phyloP scores from a whole-genome alignment of 1,140 invertebrate species.

The Homalodisca vitripennis region DNA sequence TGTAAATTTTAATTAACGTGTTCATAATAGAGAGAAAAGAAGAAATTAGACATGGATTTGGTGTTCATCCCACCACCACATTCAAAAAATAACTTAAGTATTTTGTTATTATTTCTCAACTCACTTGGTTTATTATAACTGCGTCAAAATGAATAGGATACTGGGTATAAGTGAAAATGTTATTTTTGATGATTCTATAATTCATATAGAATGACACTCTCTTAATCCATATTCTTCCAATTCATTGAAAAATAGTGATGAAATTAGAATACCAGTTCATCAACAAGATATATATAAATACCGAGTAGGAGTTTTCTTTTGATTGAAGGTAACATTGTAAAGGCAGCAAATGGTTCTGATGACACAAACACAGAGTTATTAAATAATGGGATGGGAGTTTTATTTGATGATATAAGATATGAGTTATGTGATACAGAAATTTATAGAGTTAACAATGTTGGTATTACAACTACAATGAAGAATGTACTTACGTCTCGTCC shows the following conservation, averaged over 20 bases:
- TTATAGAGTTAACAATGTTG: slow-evolving; percentile 48
- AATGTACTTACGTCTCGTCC: slow-evolving; percentile 41
- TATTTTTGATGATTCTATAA: slow-evolving; percentile 42
- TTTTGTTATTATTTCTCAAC: slow-evolving; percentile 32
- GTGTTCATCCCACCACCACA: background rate
- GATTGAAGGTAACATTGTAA: slow-evolving; percentile 39
- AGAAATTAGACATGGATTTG: slow-evolving; percentile 21
- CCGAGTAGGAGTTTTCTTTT: slow-evolving; percentile 45
- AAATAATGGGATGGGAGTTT: slow-evolving; percentile 38
- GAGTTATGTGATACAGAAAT: slow-evolving; percentile 50
- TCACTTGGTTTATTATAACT: slow-evolving; percentile 35
- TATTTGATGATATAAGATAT: slow-evolving; percentile 51
- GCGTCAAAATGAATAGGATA: slow-evolving; percentile 37
- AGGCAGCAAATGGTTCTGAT: slow-evolving; percentile 1
- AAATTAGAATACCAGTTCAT: slow-evolving; percentile 45
- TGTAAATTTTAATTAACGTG: slow-evolving; percentile 34
- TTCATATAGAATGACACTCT: slow-evolving; percentile 45
- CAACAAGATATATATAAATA: slow-evolving; percentile 47
- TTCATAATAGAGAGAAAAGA: slow-evolving; percentile 28
- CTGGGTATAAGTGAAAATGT: slow-evolving; percentile 38
- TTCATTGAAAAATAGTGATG: slow-evolving; percentile 38
- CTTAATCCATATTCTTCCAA: slow-evolving; percentile 45
- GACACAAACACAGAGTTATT: background rate
- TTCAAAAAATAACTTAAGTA: background rate
- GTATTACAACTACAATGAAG: slow-evolving; percentile 49